These are phyloP conservation scores for Episyrphus balteatus DNA, from an alignment of 1,140 invertebrate genomes.

Conservation along the genomic window DNA sequence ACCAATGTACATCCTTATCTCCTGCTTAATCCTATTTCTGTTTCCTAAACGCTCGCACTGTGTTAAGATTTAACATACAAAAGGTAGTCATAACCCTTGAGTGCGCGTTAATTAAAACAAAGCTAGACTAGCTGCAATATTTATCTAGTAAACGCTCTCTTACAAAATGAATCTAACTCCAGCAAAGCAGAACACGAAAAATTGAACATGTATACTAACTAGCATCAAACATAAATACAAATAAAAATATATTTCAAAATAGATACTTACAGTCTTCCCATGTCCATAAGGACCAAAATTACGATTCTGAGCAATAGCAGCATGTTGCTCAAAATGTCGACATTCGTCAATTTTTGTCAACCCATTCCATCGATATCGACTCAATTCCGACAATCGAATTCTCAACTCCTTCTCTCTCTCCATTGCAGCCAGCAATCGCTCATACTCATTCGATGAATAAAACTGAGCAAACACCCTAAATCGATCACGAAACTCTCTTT, in stretches of 20 bases:
- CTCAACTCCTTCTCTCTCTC: conserved; percentile 75
- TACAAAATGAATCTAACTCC: too few species aligned
- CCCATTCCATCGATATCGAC: conserved; percentile 69
- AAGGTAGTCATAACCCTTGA: too few species aligned
- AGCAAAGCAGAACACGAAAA: not conserved
- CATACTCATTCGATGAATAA: conserved; percentile 71
- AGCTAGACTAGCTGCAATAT: too few species aligned
- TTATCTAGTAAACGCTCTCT: too few species aligned
- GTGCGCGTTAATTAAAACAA: too few species aligned
- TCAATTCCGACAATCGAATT: conserved; percentile 67
- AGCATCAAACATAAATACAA: conserved; percentile 2
- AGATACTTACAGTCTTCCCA: conserved; percentile 36
- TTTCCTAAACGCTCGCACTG: too few species aligned
- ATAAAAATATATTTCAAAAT: conserved; percentile 2
- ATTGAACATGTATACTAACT: not conserved
- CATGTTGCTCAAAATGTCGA: conserved; percentile 69
- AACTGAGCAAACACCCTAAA: conserved; percentile 80
- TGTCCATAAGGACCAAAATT: conserved; percentile 32
- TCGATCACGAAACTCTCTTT: conserved; percentile 63
- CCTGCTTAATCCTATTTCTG: too few species aligned
- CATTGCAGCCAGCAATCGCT: conserved; percentile 61
- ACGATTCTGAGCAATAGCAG: conserved; percentile 38
- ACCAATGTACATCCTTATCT: too few species aligned
- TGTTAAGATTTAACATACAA: too few species aligned
- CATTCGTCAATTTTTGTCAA: conserved; percentile 70